Evolutionary conservation across 2,888 invertebrate genomes (phyloP).

Genomic region (Anthrax anthrax): DNA sequence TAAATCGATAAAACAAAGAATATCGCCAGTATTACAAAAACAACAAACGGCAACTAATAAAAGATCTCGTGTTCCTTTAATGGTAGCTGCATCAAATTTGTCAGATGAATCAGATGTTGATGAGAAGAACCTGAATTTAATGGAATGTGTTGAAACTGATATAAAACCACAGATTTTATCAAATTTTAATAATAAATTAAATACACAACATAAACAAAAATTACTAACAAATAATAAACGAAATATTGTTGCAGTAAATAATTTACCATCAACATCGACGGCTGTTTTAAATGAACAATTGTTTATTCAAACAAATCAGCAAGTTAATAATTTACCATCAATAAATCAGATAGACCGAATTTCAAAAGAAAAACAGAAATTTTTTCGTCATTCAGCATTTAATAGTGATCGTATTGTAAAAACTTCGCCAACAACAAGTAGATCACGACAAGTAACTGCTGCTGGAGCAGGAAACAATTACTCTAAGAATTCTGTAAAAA

Average conservation of each 20-base stretch:
- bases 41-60: conserved; percentile 7
- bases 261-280: conserved; percentile 5
- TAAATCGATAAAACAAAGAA: conserved; percentile 1
- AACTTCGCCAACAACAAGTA: conserved; percentile 10
- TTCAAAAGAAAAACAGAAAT: conserved; percentile 78
- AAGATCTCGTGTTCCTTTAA: conserved; percentile 10
- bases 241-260: not conserved
- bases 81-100: conserved; percentile 4
- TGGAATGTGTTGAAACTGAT: conserved; percentile 3
- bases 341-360: conserved; percentile 50
- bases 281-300: not conserved
- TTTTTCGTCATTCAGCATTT: conserved; percentile 68
- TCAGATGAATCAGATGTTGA: conserved; percentile 13
- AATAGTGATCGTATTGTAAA: conserved; percentile 39
- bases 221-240: conserved; percentile 5
- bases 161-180: not conserved
- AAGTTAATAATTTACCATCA: not conserved
- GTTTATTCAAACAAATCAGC: not conserved
- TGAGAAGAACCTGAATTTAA: conserved; percentile 5
- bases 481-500: not conserved
- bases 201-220: not conserved
- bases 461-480: not conserved
- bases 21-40: conserved; percentile 1
- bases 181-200: not conserved
- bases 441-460: not conserved